Conservation (phyloP, 1,140 invertebrate genomes). For the Ceratoteleas bidentatus region DNA sequence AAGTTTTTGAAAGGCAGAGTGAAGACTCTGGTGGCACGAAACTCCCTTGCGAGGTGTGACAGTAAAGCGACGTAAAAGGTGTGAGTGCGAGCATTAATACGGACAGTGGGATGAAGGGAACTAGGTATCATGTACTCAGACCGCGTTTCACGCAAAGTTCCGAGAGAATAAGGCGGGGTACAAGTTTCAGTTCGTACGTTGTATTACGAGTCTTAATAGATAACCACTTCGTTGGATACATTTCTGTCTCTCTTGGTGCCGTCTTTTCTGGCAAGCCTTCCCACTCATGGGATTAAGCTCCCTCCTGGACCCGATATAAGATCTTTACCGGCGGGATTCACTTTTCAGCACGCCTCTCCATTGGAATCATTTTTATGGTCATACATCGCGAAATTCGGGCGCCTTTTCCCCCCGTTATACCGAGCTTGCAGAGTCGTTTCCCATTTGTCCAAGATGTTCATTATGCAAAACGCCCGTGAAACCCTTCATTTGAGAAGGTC, state of each 20-base stretch:
- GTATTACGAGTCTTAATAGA: slow-evolving; percentile 67
- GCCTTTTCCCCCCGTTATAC: slow-evolving; percentile 14
- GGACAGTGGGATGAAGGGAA: slow-evolving; percentile 60
- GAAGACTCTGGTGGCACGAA: slow-evolving; percentile 22
- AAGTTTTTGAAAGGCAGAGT: slow-evolving; percentile 49
- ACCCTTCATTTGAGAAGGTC: slow-evolving; percentile 58
- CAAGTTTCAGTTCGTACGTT: slow-evolving; percentile 66
- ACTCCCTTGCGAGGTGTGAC: slow-evolving; percentile 52
- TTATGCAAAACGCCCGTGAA: slow-evolving; percentile 43
- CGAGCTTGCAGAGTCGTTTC: slow-evolving; percentile 17
- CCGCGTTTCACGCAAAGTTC: slow-evolving; percentile 66
- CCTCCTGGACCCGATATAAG: slow-evolving; percentile 29
- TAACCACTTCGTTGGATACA: slow-evolving; percentile 65
- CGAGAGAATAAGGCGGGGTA: slow-evolving; percentile 57
- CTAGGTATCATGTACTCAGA: slow-evolving; percentile 59
- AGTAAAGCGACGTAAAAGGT: slow-evolving; percentile 56
- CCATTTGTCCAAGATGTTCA: slow-evolving; percentile 45
- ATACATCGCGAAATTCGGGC: not conserved
- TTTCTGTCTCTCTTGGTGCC: slow-evolving; percentile 25
- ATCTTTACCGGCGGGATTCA: slow-evolving; percentile 20
- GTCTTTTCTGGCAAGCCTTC: slow-evolving; percentile 8
- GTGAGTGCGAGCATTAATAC: slow-evolving; percentile 59
- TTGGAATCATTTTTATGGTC: slow-evolving; percentile 9
- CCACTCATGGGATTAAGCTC: slow-evolving; percentile 51
- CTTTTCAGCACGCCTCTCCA: slow-evolving; percentile 17